Percentiles rank a stretch among this genome's conserved stretches.
phyloP scores from a whole-genome alignment of 2,113 vertebrate genomes.

The Epinephelus cyanopodus region DNA sequence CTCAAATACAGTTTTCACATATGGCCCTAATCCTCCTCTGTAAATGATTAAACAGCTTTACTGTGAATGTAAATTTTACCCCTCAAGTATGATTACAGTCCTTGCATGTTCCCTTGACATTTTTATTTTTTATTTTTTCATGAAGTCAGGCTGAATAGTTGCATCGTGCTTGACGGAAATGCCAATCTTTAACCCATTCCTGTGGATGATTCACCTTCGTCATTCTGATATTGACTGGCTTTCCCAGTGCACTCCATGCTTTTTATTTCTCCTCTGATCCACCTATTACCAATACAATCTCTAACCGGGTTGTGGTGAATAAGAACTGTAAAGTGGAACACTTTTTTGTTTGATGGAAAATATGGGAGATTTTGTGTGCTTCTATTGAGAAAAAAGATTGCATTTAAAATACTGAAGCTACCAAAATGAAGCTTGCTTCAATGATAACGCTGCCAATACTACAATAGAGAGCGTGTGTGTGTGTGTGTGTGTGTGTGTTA shows the following conservation, averaged over 20 bases:
- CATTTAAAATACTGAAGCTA: background rate
- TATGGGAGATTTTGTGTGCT: background rate
- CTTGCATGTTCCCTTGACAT: background rate
- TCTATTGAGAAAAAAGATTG: background rate
- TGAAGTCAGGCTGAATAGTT: background rate
- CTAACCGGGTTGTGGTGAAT: background rate
- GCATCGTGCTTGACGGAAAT: background rate
- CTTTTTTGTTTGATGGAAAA: constrained; percentile 2
- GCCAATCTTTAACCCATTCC: background rate
- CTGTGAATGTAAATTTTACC: background rate
- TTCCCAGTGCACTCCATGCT: constrained; percentile 5
- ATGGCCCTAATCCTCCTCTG: too few species aligned
- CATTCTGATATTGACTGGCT: constrained; percentile 35
- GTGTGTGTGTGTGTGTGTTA: background rate
- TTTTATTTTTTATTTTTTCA: background rate
- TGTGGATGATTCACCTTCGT: constrained; percentile 1
- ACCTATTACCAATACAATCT: constrained; percentile 27
- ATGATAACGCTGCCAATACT: background rate
- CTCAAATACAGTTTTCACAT: too few species aligned
- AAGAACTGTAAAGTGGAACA: constrained; percentile 4
- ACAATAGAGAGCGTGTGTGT: background rate
- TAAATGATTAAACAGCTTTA: background rate
- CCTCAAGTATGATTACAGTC: background rate
- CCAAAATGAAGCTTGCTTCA: background rate
- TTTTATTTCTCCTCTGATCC: constrained; percentile 21